These are phyloP conservation scores for Hydropsyche betteni DNA, from an alignment of 2,888 invertebrate species.

Conservation along the genomic window DNA sequence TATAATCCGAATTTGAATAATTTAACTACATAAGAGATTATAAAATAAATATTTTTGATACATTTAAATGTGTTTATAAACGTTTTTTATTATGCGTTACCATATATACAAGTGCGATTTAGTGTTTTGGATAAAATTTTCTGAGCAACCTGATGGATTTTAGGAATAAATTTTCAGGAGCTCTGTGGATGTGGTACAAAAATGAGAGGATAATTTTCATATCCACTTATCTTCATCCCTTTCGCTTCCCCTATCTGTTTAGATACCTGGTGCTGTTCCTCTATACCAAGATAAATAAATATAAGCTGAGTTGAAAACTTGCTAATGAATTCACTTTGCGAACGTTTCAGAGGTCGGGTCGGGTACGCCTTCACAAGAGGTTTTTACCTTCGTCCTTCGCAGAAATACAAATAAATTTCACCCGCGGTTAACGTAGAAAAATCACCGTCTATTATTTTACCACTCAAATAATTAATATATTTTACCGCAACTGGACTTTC, in stretches of 20 bases:
- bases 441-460: conserved; percentile 8
- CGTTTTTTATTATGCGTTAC: too few relatives aligned
- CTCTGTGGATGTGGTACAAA: too few relatives aligned
- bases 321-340: conserved; percentile 23
- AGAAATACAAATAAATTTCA: conserved; percentile 18
- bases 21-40: too few relatives aligned
- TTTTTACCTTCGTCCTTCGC: conserved; percentile 9
- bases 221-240: neutral
- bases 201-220: neutral
- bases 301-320: conserved; percentile 13
- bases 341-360: conserved; percentile 3
- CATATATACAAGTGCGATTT: too few relatives aligned
- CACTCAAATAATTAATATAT: conserved; percentile 14
- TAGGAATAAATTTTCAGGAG: too few relatives aligned
- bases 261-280: neutral
- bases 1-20: too few relatives aligned
- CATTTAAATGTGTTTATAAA: too few relatives aligned
- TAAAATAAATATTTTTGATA: too few relatives aligned
- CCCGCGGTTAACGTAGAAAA: conserved; percentile 2
- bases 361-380: neutral
- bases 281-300: conserved; percentile 4
- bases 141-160: too few relatives aligned
- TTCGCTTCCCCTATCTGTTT: neutral
- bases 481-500: too few relatives aligned
- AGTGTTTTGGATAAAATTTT: too few relatives aligned